Conservation (phyloP, 1,140 invertebrate genomes). For the Drosophila lini region DNA sequence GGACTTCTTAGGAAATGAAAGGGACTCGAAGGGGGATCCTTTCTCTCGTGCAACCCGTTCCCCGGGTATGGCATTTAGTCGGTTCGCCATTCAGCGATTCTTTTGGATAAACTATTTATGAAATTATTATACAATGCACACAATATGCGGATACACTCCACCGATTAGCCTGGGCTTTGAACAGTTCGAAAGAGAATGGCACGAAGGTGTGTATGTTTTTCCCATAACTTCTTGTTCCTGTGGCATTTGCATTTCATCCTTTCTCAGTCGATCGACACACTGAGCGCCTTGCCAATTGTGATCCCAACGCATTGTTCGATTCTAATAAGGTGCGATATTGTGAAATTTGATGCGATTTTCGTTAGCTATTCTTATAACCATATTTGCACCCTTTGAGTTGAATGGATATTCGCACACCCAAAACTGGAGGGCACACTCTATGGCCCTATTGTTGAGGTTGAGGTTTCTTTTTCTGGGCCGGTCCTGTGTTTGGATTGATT, state of each 20-base stretch:
- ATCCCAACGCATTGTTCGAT: slow-evolving; percentile 58
- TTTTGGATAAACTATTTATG: slow-evolving; percentile 80
- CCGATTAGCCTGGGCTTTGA: slow-evolving; percentile 58
- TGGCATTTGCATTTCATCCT: slow-evolving; percentile 45
- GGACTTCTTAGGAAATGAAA: slow-evolving; percentile 65
- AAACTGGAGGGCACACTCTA: slow-evolving; percentile 48
- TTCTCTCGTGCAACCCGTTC: slow-evolving; percentile 46
- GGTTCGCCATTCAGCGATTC: slow-evolving; percentile 68
- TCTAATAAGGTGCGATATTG: slow-evolving; percentile 84
- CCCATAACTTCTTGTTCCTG: slow-evolving; percentile 76
- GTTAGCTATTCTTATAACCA: slow-evolving; percentile 54
- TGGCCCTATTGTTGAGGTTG: slow-evolving; percentile 64
- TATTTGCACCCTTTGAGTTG: slow-evolving; percentile 53
- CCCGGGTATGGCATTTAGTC: slow-evolving; percentile 62
- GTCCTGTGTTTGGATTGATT: slow-evolving; percentile 39
- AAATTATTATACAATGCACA: slow-evolving; percentile 78
- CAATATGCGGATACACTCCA: slow-evolving; percentile 77
- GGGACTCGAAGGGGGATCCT: slow-evolving; percentile 31
- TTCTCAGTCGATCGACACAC: background rate
- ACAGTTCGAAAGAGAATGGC: slow-evolving; percentile 14
- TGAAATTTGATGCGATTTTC: slow-evolving; percentile 84
- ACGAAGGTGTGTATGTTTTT: slow-evolving; percentile 78
- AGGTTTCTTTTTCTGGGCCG: slow-evolving; percentile 40
- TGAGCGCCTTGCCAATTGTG: slow-evolving; percentile 30
- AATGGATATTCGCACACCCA: slow-evolving; percentile 32